Percentiles rank a stretch among this genome's conserved stretches.
Conservation (phyloP, 2,797 vertebrate species). For the Megaceryle alcyon region DNA sequence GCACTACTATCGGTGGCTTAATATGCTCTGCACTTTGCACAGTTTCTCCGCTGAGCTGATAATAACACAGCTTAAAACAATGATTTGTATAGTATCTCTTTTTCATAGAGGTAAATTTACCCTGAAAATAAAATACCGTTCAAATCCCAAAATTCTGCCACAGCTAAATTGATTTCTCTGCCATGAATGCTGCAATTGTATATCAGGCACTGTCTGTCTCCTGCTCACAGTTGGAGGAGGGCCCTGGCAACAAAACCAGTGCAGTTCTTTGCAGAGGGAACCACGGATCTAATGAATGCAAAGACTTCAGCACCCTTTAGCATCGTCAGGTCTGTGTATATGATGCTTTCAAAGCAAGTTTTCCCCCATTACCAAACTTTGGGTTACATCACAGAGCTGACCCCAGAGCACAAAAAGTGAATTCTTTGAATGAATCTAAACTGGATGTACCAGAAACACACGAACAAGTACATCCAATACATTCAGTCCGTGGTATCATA, state of each 20-base stretch:
- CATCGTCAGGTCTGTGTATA: not conserved
- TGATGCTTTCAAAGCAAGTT: not conserved
- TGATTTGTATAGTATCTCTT: not conserved
- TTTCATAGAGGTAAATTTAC: not conserved
- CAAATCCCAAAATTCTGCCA: not conserved
- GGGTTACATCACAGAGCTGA: not conserved
- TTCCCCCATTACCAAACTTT: not conserved
- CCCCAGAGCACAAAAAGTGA: not conserved
- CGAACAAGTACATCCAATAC: not conserved
- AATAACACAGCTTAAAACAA: fast-evolving
- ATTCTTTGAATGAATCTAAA: not conserved
- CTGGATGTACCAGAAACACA: not conserved
- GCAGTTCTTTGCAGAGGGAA: slow-evolving; percentile 2
- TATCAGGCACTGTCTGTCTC: slow-evolving; percentile 15
- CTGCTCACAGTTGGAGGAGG: not conserved
- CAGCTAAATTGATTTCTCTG: slow-evolving; percentile 12
- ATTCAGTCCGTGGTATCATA: not conserved
- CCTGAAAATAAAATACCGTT: not conserved
- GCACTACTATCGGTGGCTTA: not conserved
- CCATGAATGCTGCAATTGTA: slow-evolving; percentile 44
- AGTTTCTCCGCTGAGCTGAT: not conserved
- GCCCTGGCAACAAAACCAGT: slow-evolving; percentile 28
- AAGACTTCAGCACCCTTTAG: slow-evolving; percentile 9
- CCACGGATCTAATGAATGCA: not conserved
- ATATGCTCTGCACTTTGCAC: not conserved